Percentiles rank a stretch among this genome's conserved stretches.
phyloP scores from a whole-genome alignment of 2,888 invertebrate species.

The Protodeltote pygarga region DNA sequence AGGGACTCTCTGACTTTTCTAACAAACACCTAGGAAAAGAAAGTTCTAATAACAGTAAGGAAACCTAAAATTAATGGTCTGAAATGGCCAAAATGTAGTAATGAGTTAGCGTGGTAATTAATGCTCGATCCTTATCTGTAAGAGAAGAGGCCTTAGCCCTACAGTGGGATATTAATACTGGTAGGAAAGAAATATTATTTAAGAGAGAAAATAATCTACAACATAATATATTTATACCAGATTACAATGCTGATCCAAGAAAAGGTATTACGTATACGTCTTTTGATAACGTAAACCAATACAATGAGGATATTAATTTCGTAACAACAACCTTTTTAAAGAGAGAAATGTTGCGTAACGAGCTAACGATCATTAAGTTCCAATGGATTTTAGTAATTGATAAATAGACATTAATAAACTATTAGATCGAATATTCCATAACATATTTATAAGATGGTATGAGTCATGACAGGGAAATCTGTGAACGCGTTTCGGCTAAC shows the following conservation, averaged over 20 bases:
- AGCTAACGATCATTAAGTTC: conserved; percentile 12
- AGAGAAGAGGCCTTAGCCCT: too few relatives aligned
- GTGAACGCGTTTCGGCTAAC: conserved; percentile 15
- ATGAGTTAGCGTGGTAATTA: too few relatives aligned
- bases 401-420: conserved; percentile 24
- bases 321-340: conserved; percentile 15
- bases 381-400: conserved; percentile 4
- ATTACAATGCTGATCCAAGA: conserved; percentile 19
- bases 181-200: too few relatives aligned
- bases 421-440: conserved; percentile 8
- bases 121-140: too few relatives aligned
- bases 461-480: conserved; percentile 22
- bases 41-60: too few relatives aligned
- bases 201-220: conserved; percentile 11
- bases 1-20: too few relatives aligned
- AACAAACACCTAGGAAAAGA: neutral
- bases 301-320: conserved; percentile 26
- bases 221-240: conserved; percentile 12
- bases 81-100: too few relatives aligned
- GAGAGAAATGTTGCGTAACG: conserved; percentile 27
- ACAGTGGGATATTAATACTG: too few relatives aligned
- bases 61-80: too few relatives aligned
- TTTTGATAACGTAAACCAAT: conserved; percentile 19
- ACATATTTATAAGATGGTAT: conserved; percentile 15
- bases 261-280: conserved; percentile 17